Base-by-base conservation (phyloP, 2,888 invertebrate genomes). In the Watsonalla cultraria region DNA sequence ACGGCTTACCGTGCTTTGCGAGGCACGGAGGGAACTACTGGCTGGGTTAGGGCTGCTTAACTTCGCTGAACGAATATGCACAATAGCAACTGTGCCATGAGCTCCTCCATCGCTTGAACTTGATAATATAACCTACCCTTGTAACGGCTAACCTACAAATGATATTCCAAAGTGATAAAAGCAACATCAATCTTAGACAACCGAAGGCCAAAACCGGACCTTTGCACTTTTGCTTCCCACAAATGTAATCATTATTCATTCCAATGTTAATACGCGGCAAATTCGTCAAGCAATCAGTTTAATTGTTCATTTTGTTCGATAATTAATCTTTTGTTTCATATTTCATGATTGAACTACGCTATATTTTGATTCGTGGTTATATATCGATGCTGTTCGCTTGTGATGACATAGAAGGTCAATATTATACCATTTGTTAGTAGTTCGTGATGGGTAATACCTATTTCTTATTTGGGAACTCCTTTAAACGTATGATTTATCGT, bases 201-300 rank as follows among this genome's bases (percentile, higher is more conserved):
- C 58, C 58, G 70, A 71, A 73, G 71, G 72, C 68, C 71, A 72
- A 71, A 65, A 64, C 64, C 72, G 70, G 71, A 66, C 66, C 64
- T 64, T 54, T 51, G 49, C 46, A 54, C 64, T 64, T 61, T 61
- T 62, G 63, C 47, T 52, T 54, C 54, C 52, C 58, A 52, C 58
- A 65, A 63, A 49, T 51, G 54, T 54, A 55, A 64, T 65, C 63
- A 60, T 68, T 72, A 72, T 59, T 65, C 64, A 63, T 58, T 56
- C 47, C 48, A 58, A 57, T 57, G 58, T 52, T 64, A 62, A 65
- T 64, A 61, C 13, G 14, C 49, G 37, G 35, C 37, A 49, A 37
- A 49, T 49, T 14, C 49, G 58, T 61, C 61, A 56, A 57, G 56
- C 56, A 59, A 61, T 63, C 54, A 60, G 46, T 51, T 56, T 58